A percentile compares a stretch with the other conserved stretches of the same genome.
Evolutionary conservation across 92 coral and sea anemone species (phyloP).

Genomic region (Isaurus tuberculatus): DNA sequence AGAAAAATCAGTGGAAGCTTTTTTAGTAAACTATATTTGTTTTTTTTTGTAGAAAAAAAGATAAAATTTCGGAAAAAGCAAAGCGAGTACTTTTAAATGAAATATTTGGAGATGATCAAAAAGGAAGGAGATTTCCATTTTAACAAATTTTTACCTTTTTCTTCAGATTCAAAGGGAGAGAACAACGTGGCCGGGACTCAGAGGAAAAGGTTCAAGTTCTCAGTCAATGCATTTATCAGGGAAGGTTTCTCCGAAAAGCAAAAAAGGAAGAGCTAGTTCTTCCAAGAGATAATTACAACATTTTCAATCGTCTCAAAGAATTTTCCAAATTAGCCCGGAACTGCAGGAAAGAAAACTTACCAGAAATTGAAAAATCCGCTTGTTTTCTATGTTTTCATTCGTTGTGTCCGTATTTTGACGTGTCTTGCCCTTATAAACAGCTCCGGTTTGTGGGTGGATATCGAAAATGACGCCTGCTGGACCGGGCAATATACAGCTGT

Average conservation of each 20-base stretch:
- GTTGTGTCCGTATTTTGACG: slow-evolving; percentile 12
- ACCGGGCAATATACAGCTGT: slow-evolving; percentile 35
- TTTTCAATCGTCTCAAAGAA: not conserved
- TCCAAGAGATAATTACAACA: not conserved
- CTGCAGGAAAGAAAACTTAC: slow-evolving; percentile 1
- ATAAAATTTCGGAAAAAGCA: too few relatives aligned
- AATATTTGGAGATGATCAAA: too few relatives aligned
- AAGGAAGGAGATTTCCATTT: too few relatives aligned
- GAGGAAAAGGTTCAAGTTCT: not conserved
- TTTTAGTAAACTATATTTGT: too few relatives aligned
- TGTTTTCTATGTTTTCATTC: not conserved
- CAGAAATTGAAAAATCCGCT: slow-evolving; percentile 5
- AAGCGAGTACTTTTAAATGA: too few relatives aligned
- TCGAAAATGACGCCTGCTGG: slow-evolving; percentile 27
- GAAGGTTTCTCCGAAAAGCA: not conserved
- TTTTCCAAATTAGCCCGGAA: too few relatives aligned
- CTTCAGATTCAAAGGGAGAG: not conserved
- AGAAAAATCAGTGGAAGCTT: too few relatives aligned
- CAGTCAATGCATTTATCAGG: not conserved
- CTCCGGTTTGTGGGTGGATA: slow-evolving; percentile 35
- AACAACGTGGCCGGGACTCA: not conserved
- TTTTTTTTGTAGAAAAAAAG: too few relatives aligned
- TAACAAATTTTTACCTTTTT: not conserved
- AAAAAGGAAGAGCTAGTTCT: not conserved
- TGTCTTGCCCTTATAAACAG: slow-evolving; percentile 29